Evolutionary conservation across 2,888 invertebrate species (phyloP), one percentile per base, ranked within the genome.

Genomic region (Caenorhabditis panamensis): DNA sequence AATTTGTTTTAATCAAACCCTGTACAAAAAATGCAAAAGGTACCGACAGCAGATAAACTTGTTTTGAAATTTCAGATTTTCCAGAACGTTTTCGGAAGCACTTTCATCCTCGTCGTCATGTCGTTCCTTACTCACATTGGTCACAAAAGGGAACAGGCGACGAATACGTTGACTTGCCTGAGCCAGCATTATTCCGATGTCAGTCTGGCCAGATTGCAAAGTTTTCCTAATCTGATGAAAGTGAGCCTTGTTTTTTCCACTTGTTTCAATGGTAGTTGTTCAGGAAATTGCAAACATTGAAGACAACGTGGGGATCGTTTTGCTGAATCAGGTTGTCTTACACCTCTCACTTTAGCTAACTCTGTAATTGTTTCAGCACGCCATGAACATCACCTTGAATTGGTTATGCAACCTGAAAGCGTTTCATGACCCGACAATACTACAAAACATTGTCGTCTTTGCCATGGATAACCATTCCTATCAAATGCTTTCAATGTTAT

Each of bases 311-410:
- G 81, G 81, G 31, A 72, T 81, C 41, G 69, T 80, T 54, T 49
- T 82, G 49, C 44, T 82, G 31, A 82, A 82, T 73, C 77, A 78
- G 68, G 75, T 73, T 28, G 28, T 37, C 53, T 26, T 41, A 1
- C 11, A 2, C 22, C 26, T 31, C n/a, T n/a, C 13, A n/a, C n/a
- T 11, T 37, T 37, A 36, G 22, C 47, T 13, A 13, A 26, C 4
- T 47, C 13, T 18, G 16, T 28, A 36, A 63, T 41, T 51, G 41
- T 80, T 63, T 68, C 67, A 89, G 89, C 86, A 88, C 68, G 89
- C 89, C 37, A 82, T 89, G 44, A 88, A 89, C 44, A 86, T 89
- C 26, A 88, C 89, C 2, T 68, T 88, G 22, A 89, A 89, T 62
- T 89, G 87, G 82, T 61, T 89, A 22, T 89, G 89, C 75, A 89